These are phyloP conservation scores for Dysmachus trigonus DNA, from an alignment of 2,888 invertebrate species.

Conservation along the genomic window DNA sequence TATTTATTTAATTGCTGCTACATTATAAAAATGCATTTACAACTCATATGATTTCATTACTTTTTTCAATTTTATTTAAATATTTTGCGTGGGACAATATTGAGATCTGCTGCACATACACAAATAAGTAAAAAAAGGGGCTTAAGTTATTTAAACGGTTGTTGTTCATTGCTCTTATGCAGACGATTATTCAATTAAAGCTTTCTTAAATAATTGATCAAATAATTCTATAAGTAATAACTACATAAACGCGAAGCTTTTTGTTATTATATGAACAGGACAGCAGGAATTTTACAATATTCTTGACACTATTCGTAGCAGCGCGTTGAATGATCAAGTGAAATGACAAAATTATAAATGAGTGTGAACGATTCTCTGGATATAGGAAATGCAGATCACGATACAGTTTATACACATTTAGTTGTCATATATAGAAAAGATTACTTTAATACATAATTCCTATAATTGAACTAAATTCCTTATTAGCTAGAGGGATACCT, in stretches of 20 bases:
- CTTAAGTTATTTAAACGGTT: background rate
- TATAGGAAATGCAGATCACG: constrained; percentile 12
- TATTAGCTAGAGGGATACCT: background rate
- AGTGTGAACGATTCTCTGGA: background rate
- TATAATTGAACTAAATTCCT: constrained; percentile 38
- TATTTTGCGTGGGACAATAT: background rate
- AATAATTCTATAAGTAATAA: background rate
- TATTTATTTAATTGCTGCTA: background rate
- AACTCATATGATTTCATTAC: background rate
- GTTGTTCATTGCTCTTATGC: background rate
- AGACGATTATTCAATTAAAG: background rate
- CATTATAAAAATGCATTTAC: background rate
- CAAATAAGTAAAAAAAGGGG: background rate
- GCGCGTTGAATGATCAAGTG: background rate
- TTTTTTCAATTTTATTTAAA: background rate
- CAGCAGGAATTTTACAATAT: background rate
- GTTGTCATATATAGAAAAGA: constrained; percentile 39
- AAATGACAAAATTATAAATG: background rate
- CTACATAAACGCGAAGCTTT: background rate
- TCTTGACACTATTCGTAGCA: background rate
- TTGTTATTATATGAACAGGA: background rate
- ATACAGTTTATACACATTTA: constrained; percentile 23
- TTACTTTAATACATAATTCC: constrained; percentile 41
- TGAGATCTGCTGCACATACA: background rate
- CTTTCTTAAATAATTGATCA: background rate